These are phyloP conservation scores for Pegea sp. DNA, from an alignment of 23 tunicate species.

Conservation along the genomic window DNA sequence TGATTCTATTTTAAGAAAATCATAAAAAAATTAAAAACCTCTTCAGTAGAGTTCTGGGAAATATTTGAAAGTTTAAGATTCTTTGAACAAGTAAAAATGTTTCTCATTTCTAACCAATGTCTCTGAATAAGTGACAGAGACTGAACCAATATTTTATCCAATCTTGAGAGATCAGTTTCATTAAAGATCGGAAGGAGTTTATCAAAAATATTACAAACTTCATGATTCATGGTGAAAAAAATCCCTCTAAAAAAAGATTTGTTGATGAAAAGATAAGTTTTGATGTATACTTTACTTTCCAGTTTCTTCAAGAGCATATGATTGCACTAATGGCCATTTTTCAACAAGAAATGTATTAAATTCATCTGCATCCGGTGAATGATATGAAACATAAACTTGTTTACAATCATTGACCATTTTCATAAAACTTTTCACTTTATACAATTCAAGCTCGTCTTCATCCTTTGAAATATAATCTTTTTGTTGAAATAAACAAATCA, in stretches of 20 bases:
- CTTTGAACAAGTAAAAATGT: constrained; percentile 1
- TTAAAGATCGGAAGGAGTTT: constrained; percentile 20
- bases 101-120: constrained; percentile 44
- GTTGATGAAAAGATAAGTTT: too few relatives aligned
- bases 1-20: too few relatives aligned
- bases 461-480: constrained; percentile 1
- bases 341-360: constrained; percentile 21
- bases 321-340: constrained; percentile 74
- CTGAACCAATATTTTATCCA: constrained; percentile 20
- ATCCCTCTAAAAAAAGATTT: constrained; percentile 18
- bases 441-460: constrained; percentile 27
- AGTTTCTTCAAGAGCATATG: constrained; percentile 31
- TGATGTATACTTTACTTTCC: constrained; percentile 18
- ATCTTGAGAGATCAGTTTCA: constrained; percentile 33
- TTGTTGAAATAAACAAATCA: neutral
- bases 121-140: constrained; percentile 46
- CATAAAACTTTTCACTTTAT: constrained; percentile 42
- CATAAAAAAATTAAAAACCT: too few relatives aligned
- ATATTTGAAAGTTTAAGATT: too few relatives aligned
- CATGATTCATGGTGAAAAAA: constrained; percentile 26
- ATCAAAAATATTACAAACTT: constrained; percentile 21
- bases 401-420: constrained; percentile 23
- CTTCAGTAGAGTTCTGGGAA: too few relatives aligned
- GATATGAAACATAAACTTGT: constrained; percentile 30
- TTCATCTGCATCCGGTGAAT: neutral